These are phyloP conservation scores for Rhombomys opimus DNA, from an alignment of 2,113 vertebrate species.

Conservation along the genomic window DNA sequence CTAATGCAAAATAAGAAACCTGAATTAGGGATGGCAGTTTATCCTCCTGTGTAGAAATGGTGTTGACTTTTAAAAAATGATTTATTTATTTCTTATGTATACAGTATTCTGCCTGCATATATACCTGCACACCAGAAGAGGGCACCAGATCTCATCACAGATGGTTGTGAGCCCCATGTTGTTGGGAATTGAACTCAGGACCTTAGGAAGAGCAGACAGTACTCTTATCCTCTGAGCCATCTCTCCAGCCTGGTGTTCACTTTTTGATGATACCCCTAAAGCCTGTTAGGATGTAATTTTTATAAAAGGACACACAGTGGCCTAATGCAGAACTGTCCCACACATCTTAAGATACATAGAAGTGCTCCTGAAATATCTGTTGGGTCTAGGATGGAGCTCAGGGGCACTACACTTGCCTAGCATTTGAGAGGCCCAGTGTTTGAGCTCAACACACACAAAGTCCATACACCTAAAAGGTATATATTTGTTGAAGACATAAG, in stretches of 20 bases:
- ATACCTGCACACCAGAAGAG: too few relatives aligned
- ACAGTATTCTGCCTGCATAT: too few relatives aligned
- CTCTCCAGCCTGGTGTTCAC: neutral
- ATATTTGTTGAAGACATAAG: neutral
- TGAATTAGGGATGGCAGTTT: neutral
- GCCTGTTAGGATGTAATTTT: neutral
- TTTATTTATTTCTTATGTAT: too few relatives aligned
- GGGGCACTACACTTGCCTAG: neutral
- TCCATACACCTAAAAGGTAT: too few relatives aligned
- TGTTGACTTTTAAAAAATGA: neutral
- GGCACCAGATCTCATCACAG: too few relatives aligned
- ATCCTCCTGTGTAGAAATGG: neutral
- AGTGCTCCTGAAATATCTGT: neutral
- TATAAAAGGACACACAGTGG: neutral
- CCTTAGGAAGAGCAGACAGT: too few relatives aligned
- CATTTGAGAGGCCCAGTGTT: neutral
- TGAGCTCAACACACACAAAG: neutral
- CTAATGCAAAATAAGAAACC: neutral
- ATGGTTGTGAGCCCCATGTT: too few relatives aligned
- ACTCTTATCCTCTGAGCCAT: too few relatives aligned
- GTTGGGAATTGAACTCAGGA: too few relatives aligned
- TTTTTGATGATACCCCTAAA: neutral
- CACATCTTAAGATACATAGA: neutral
- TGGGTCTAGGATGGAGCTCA: neutral
- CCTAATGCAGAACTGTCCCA: neutral